Base-by-base conservation (phyloP, 2,113 vertebrate species). In the Merops nubicus region DNA sequence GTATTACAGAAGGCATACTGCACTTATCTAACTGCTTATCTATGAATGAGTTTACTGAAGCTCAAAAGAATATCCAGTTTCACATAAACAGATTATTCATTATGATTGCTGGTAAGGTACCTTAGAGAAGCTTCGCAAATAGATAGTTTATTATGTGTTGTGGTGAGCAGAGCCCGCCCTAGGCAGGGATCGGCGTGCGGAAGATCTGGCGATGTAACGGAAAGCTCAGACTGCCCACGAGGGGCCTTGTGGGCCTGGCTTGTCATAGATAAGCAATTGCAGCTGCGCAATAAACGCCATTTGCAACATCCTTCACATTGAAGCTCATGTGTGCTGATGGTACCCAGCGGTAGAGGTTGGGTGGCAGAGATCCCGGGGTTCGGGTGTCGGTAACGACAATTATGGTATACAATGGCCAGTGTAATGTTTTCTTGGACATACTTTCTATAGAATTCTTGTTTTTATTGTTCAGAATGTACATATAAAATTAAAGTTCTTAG, bases 61-160 rank as follows among this genome's bases (percentile, higher is more conserved):
- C 74, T 87, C 80, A 56, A 57, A 68, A 91, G 51, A 31, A 29
- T 72, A 33, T 20, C 53, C 72, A 78, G 85, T 85, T 85, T 92
- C 77, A 73, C 33, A 36, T 64, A 75, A 72, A 25, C 38, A 45
- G 43, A 82, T n/a, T n/a, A n/a, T n/a, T 82, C 33, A 75, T 84
- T 94, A 42, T 31, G 33, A 60, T 79, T 2, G 1, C 57, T 96
- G 77, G 36, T 43, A 88, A 43, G 23, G 51, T 82, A 54, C 62
- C 62, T 88, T 79, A 45, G 36, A 68, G 48, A 31, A 51, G 43
- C 7, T 45, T 86, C 87, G 62, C 65, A 54, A 2, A 56, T 76
- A 91, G 57, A 47, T 93, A 63, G 56, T 79, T 91, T 64, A 75
- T 79, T 93, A n/a, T n/a, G n/a, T n/a, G n/a, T n/a, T n/a, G n/a